These are phyloP conservation scores for Drosophila meridiana DNA, from an alignment of 2,888 invertebrate species.

Conservation along the genomic window DNA sequence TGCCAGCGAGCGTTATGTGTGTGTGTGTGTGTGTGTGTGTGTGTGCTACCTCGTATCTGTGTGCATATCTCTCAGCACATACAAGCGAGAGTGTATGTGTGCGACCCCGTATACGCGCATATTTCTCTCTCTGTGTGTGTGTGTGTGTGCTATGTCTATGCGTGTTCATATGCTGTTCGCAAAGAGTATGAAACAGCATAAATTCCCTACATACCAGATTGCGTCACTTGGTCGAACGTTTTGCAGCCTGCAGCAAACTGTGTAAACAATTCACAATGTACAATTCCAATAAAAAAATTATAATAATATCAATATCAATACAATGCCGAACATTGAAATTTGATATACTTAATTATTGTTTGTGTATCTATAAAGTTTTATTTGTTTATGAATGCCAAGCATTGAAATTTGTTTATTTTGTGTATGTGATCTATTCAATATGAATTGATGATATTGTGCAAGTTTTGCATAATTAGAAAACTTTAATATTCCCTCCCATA, in stretches of 20 bases:
- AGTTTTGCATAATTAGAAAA: too few relatives aligned
- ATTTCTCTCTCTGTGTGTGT: background rate
- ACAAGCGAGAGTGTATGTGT: background rate
- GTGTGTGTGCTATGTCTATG: constrained; percentile 7
- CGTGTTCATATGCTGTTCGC: constrained; percentile 24
- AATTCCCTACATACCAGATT: constrained; percentile 38
- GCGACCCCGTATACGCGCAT: background rate
- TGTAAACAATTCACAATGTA: background rate
- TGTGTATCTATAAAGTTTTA: too few relatives aligned
- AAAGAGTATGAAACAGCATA: constrained; percentile 50
- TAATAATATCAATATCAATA: too few relatives aligned
- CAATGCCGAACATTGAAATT: too few relatives aligned
- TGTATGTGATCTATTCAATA: too few relatives aligned
- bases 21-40: constrained; percentile 37
- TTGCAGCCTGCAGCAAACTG: constrained; percentile 12
- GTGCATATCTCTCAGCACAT: background rate
- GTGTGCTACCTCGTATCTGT: constrained; percentile 25
- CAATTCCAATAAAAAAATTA: too few relatives aligned
- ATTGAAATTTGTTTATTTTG: too few relatives aligned
- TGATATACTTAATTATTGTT: too few relatives aligned
- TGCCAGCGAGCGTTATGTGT: constrained; percentile 18
- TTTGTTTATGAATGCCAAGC: too few relatives aligned
- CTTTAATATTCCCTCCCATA: too few relatives aligned
- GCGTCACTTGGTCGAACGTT: constrained; percentile 44
- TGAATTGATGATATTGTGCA: too few relatives aligned